These are phyloP conservation scores for Tarsius wallacei DNA, from an alignment of 2,797 vertebrate genomes.

Conservation along the genomic window DNA sequence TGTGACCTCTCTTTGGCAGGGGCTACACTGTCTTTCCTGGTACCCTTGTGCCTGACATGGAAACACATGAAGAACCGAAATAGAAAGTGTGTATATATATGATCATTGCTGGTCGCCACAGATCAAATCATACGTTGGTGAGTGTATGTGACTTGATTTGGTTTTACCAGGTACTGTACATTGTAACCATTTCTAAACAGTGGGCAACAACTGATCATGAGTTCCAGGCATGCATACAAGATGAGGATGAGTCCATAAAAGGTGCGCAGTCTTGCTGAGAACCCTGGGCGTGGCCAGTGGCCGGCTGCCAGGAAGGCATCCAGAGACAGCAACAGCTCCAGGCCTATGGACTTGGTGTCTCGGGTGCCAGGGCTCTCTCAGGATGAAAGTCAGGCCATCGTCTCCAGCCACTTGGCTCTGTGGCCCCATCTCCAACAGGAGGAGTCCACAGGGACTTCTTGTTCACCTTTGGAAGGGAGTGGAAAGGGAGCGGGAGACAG, in stretches of 20 bases:
- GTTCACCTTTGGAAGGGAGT: neutral
- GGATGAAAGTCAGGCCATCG: constrained; percentile 68
- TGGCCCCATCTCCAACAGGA: neutral
- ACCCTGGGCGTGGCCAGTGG: neutral
- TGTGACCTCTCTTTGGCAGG: constrained; percentile 2
- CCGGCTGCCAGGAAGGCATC: constrained; percentile 32
- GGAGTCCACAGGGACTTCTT: neutral
- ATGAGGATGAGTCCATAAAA: constrained; percentile 56
- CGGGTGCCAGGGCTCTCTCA: constrained; percentile 72
- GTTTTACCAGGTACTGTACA: neutral
- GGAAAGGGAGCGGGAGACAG: neutral
- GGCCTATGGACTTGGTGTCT: neutral
- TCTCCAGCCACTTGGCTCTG: neutral
- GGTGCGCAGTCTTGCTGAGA: neutral
- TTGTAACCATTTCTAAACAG: constrained; percentile 5
- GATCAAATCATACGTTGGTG: no score
- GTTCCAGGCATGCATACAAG: neutral
- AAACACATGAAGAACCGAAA: neutral
- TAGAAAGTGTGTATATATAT: neutral
- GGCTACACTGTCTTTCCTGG: neutral
- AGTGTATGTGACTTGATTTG: neutral
- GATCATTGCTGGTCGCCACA: neutral
- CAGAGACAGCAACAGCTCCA: constrained; percentile 28
- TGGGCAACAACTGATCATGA: neutral
- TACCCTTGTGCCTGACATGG: neutral